Conservation (phyloP, 2,888 invertebrate species). For the Athripsodes cinereus region DNA sequence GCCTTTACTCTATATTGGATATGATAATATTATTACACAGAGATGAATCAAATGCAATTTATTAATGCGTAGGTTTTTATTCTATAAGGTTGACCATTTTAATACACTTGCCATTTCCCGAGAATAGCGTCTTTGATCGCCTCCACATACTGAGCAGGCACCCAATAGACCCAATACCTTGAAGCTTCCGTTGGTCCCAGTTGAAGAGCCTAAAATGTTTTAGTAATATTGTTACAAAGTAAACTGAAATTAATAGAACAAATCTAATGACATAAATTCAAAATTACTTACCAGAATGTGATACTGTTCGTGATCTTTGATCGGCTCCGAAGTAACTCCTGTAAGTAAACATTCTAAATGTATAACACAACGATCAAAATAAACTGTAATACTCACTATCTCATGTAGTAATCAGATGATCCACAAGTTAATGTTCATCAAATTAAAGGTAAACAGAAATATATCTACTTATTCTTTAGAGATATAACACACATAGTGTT, state of each 20-base stretch:
- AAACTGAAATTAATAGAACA: neutral
- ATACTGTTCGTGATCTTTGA: constrained; percentile 85
- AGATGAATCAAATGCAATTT: too few relatives aligned
- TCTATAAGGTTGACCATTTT: constrained; percentile 32
- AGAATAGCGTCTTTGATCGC: constrained; percentile 87
- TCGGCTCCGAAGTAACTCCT: constrained; percentile 67
- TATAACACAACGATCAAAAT: neutral
- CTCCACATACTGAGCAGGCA: constrained; percentile 84
- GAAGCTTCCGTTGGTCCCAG: constrained; percentile 88
- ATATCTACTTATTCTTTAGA: too few relatives aligned
- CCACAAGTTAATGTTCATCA: too few relatives aligned
- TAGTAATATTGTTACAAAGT: neutral
- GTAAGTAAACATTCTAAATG: neutral
- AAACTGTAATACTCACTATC: constrained; percentile 2
- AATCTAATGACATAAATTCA: neutral
- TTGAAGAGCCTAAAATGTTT: constrained; percentile 65
- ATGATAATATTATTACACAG: too few relatives aligned
- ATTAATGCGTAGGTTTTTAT: too few relatives aligned
- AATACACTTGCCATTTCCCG: constrained; percentile 78
- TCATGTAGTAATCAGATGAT: too few relatives aligned
- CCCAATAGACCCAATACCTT: constrained; percentile 92
- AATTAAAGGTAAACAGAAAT: too few relatives aligned
- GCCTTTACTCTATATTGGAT: too few relatives aligned
- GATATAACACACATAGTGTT: too few relatives aligned
- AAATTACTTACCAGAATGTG: constrained; percentile 71